phyloP scores from a whole-genome alignment of 2,797 vertebrate species.

The Cebuella pygmaea region DNA sequence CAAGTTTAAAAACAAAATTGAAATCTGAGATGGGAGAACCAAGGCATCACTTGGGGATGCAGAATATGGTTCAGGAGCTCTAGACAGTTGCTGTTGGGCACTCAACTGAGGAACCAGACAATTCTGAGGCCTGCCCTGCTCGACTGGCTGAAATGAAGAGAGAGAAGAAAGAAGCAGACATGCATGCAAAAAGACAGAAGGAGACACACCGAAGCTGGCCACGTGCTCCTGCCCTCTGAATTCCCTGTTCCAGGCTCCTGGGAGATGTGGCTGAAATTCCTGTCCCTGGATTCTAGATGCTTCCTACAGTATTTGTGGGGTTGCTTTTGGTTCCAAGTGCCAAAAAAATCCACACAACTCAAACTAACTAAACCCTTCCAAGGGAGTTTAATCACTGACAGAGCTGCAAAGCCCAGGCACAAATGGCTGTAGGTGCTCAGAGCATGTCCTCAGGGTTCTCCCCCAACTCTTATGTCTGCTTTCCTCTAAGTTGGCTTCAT shows the following conservation, averaged over 20 bases:
- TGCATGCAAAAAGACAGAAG: background rate
- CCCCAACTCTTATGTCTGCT: background rate
- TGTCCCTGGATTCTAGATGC: background rate
- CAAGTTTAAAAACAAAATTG: background rate
- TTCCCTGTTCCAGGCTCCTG: background rate
- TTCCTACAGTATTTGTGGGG: too few species aligned
- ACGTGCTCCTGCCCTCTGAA: background rate
- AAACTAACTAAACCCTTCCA: background rate
- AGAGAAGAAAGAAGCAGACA: background rate
- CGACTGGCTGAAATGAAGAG: background rate
- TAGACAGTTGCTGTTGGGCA: rapidly evolving
- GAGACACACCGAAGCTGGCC: background rate
- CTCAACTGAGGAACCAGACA: background rate
- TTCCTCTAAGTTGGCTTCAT: background rate
- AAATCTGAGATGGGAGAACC: background rate
- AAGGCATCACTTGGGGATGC: background rate
- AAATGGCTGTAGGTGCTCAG: too few species aligned
- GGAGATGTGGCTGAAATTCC: background rate
- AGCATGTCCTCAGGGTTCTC: rapidly evolving
- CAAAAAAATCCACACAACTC: background rate
- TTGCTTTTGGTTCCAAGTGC: background rate
- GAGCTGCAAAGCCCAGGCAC: background rate
- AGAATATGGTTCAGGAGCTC: background rate
- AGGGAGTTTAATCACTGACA: background rate
- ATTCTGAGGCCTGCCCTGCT: background rate